A percentile compares a stretch with the other conserved stretches of the same genome.
Conservation (phyloP, 2,797 vertebrate species). For the Psittacula echo region DNA sequence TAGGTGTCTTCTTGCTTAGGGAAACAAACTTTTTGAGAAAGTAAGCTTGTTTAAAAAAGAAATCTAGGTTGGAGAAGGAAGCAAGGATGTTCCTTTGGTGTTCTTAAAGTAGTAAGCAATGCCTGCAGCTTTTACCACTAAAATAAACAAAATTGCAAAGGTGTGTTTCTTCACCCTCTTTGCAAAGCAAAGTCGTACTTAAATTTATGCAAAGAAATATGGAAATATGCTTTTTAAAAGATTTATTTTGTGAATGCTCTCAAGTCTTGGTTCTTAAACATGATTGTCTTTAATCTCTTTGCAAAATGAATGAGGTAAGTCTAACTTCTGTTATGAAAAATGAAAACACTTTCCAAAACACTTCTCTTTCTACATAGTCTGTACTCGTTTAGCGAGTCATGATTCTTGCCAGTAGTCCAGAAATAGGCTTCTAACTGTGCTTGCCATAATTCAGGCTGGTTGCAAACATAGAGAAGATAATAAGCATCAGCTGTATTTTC, state of each 20-base stretch:
- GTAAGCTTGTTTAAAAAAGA: neutral
- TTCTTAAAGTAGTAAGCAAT: neutral
- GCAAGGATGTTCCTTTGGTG: neutral
- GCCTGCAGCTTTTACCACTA: neutral
- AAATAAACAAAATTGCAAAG: neutral
- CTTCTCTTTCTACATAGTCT: neutral
- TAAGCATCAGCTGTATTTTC: conserved; percentile 68
- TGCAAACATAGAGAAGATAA: conserved; percentile 46
- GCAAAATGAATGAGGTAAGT: neutral
- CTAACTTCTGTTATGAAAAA: neutral
- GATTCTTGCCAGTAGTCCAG: neutral
- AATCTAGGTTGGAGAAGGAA: neutral
- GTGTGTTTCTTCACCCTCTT: neutral
- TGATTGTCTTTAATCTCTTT: neutral
- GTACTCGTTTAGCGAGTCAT: neutral
- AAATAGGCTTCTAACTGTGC: conserved; percentile 26
- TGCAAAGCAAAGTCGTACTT: neutral
- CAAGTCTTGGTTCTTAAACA: neutral
- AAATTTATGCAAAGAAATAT: neutral
- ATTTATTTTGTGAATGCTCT: neutral
- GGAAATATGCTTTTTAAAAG: neutral
- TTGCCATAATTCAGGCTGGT: conserved; percentile 23
- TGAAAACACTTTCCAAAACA: neutral
- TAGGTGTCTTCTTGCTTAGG: neutral
- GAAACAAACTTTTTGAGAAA: neutral